Percentiles rank a stretch among this genome's conserved stretches.
These are phyloP conservation scores for Dicerorhinus sumatrensis DNA, from an alignment of 2,113 vertebrate species.

Conservation along the genomic window DNA sequence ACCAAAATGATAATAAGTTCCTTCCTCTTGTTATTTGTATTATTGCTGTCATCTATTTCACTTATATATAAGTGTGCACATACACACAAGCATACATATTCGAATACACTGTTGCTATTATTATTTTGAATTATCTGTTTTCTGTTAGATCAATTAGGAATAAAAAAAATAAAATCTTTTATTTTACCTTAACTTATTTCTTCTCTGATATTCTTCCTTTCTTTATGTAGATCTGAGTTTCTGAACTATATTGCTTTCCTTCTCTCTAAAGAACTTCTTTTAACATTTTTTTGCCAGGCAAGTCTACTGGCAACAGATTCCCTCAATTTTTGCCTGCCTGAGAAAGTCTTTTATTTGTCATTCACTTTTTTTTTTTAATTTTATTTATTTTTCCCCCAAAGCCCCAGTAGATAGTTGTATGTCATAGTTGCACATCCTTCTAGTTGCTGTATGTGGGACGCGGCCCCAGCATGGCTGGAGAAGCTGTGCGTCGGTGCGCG, in stretches of 20 bases:
- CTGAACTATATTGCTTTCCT: neutral
- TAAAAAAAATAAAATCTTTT: neutral
- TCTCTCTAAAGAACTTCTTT: neutral
- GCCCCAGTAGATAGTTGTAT: too few relatives aligned
- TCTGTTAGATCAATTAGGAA: slow-evolving; percentile 27
- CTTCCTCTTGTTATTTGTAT: neutral
- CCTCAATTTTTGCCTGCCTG: neutral
- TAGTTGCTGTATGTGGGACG: too few relatives aligned
- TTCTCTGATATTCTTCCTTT: neutral
- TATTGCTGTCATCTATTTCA: neutral
- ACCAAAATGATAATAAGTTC: neutral
- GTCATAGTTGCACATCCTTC: too few relatives aligned
- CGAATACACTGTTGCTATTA: neutral
- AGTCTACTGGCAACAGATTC: neutral
- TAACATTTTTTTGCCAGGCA: neutral
- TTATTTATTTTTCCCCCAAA: too few relatives aligned
- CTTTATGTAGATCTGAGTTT: neutral
- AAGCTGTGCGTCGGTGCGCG: too few relatives aligned
- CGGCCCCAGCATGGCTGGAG: too few relatives aligned
- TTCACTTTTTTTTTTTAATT: too few relatives aligned
- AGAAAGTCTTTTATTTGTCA: slow-evolving; percentile 12
- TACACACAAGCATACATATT: neutral
- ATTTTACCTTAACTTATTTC: neutral
- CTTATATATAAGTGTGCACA: neutral
- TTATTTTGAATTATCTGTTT: neutral